Evolutionary conservation across 2,888 invertebrate genomes (phyloP), one percentile per base, ranked within the genome.

Genomic region (Sturmia bella): DNA sequence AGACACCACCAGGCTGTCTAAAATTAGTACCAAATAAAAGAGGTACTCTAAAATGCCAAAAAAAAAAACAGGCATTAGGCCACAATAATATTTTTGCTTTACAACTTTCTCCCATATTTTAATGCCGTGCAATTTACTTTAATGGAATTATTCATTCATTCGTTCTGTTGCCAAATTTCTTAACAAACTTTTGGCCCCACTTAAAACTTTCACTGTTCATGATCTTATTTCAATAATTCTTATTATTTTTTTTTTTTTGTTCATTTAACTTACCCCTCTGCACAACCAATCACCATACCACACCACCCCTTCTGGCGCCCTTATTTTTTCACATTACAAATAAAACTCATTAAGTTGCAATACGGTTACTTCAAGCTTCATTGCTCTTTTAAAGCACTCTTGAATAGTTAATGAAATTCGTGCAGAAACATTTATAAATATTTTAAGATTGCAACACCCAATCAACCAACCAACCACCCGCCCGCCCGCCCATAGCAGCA

Each of bases 401-500:
- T 24, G 39, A 39, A 56, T 41, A 66, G 11, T 74, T 74, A 74
- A 74, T 74, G 64, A 56, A 74, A 64, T 21, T 37, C 45, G 19
- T 37, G 17, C 21, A 27, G 37, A 52, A 57, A 54, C 45, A 45
- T 63, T 64, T 3, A 63, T 45, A 17, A 74, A 48, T 17, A 37
- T 56, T 32, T 32, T 54, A 32, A 50, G 6, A 45, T 7, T 52
- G 52, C 50, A 59, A 50, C 27, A 39, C 1, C 41, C 9, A 32
- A 17, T 21, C 6, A n/a, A 56, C 32, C 32, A 32, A 37, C 0
- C 13, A 15, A n/a, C 61, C 32, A 24, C 13, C 48, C 56, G 11
- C 2, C 4, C n/a, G n/a, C n/a, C n/a, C n/a, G n/a, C n/a, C n/a
- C n/a, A n/a, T n/a, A 45, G 19, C 13, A 13, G 32, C 32, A 32